phyloP scores from a whole-genome alignment of 2,113 vertebrate genomes.

The Cyrtonyx montezumae region DNA sequence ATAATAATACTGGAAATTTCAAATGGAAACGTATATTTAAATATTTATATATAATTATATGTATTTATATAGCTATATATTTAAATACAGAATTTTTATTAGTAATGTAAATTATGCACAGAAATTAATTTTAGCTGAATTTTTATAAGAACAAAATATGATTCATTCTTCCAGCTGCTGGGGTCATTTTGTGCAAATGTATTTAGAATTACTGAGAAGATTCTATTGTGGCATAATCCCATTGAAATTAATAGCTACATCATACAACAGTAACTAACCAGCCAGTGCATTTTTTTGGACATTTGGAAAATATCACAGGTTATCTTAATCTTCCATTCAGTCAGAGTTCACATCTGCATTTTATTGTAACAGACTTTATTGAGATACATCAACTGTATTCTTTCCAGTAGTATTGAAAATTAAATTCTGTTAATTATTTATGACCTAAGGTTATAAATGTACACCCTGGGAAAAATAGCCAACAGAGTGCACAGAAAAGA shows the following conservation, averaged over 20 bases:
- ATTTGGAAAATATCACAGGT: constrained; percentile 34
- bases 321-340: constrained; percentile 13
- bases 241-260: constrained; percentile 9
- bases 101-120: not conserved
- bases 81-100: not conserved
- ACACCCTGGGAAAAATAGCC: not conserved
- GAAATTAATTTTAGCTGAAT: constrained; percentile 17
- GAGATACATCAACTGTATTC: not conserved
- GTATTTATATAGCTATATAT: not conserved
- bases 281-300: not conserved
- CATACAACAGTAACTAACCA: not conserved
- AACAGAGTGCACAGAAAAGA: not conserved
- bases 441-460: not conserved
- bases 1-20: not conserved
- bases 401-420: not conserved
- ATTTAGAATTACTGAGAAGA: constrained; percentile 13
- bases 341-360: not conserved
- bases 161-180: constrained; percentile 10
- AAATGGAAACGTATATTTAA: not conserved
- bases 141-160: not conserved
- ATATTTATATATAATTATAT: too few relatives aligned
- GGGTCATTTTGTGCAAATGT: not conserved
- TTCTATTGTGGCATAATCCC: constrained; percentile 10
- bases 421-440: not conserved
- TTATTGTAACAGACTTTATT: not conserved